Evolutionary conservation across 2,113 vertebrate genomes (phyloP).

Genomic region (Antechinus stuartii): DNA sequence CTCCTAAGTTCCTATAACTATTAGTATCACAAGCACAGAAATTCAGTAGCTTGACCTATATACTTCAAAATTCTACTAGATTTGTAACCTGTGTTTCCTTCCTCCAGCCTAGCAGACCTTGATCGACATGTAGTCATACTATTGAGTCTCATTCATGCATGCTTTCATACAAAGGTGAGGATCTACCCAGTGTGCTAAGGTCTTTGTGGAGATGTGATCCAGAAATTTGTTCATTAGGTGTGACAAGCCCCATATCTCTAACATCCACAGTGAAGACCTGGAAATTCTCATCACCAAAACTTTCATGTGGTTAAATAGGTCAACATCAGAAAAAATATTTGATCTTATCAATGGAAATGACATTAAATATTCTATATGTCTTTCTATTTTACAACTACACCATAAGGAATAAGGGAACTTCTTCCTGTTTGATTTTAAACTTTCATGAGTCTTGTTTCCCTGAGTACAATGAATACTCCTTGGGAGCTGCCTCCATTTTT

Average conservation of each 20-base stretch:
- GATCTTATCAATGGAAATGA: background rate
- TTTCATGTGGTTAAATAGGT: background rate
- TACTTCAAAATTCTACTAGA: background rate
- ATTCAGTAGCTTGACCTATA: background rate
- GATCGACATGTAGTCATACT: background rate
- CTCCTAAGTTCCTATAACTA: background rate
- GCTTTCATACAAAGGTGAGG: background rate
- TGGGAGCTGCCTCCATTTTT: background rate
- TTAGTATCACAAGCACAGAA: background rate
- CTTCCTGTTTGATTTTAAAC: background rate
- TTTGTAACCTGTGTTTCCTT: background rate
- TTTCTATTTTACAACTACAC: background rate
- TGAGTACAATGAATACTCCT: background rate
- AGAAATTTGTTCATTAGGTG: background rate
- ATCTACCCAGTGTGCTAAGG: background rate
- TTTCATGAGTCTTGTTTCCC: background rate
- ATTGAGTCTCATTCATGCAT: background rate
- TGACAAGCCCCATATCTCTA: background rate
- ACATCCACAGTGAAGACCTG: background rate
- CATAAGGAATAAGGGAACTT: background rate
- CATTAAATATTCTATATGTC: background rate
- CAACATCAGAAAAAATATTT: background rate
- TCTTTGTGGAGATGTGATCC: background rate
- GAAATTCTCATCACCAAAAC: background rate
- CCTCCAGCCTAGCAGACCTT: background rate